Base-by-base conservation (phyloP, 2,113 vertebrate species). In the Brienomyrus longianalis region DNA sequence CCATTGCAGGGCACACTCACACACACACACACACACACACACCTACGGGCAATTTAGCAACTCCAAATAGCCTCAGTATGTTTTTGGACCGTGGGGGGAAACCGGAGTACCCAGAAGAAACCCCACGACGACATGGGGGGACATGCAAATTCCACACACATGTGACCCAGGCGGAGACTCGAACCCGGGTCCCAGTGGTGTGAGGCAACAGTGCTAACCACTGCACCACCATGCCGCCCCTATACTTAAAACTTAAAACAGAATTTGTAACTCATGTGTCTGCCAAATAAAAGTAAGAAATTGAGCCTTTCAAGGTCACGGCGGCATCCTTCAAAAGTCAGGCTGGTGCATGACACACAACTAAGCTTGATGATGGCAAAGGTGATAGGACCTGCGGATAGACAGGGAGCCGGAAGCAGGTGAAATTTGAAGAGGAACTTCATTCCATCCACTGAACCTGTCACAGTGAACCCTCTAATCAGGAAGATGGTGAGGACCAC, bases 401-500 rank as follows among this genome's bases (percentile, higher is more conserved):
- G 6, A 62, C 2, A 6, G 56, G 21, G 54, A 59, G 54, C 19
- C 54, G 3, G 19, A 59, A 59, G 54, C 5, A 5, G 15, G 54
- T 21, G 54, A 23, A 23, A 21, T 8, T 21, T 21, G 54, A 56
- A 4, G 19, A 62, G 56, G 56, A n/a, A 62, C 56, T n/a, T 62
- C 7, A 62, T 62, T 62, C 56, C 56, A 62, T 0, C 95, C 84
- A 94, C 91, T 7, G 96, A 95, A 0, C 96, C 96, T 89, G 97
- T 97, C 89, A 97, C 90, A 0, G 97, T 97, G 90, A 97, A 91
- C 21, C 96, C 96, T 0, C 96, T 95, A 89, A 97, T 96, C 74
- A 97, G 94, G 91, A 97, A 97, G 91, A 97, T 96, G 87, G 96
- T 97, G 0, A 97, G 95, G 19, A 97, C 96, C 0, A 97, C 0